Percentiles rank a stretch among this genome's conserved stretches.
These are phyloP conservation scores for Tetranychus truncatus DNA, from an alignment of 2,888 invertebrate genomes.

Conservation along the genomic window DNA sequence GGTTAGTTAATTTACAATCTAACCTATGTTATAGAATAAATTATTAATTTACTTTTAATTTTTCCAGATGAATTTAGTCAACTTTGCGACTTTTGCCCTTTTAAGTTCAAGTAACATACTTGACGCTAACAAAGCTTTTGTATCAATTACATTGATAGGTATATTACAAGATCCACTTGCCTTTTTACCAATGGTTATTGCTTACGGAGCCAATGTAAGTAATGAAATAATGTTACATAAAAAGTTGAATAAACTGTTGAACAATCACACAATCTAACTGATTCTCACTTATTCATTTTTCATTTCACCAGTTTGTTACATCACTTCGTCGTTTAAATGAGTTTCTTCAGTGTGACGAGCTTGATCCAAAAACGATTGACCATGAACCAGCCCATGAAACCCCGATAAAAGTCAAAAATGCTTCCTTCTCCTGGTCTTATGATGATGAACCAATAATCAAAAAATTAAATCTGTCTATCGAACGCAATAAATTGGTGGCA, in stretches of 20 bases:
- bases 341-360: conserved; percentile 30
- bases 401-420: background rate
- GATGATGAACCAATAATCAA: no score
- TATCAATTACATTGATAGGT: conserved; percentile 33
- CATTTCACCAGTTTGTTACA: background rate
- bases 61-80: no score
- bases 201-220: conserved; percentile 14
- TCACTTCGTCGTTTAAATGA: conserved; percentile 47
- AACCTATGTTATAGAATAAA: no score
- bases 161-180: conserved; percentile 30
- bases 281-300: conserved; percentile 6
- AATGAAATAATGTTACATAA: background rate
- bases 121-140: conserved; percentile 30
- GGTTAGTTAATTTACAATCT: no score
- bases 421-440: no score
- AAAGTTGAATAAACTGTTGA: background rate
- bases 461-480: no score
- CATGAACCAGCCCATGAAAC: no score
- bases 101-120: no score
- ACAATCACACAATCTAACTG: no score
- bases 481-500: conserved; percentile 21
- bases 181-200: conserved; percentile 21
- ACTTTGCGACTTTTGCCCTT: no score
- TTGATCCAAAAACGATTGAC: no score
- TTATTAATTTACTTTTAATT: no score